phyloP scores from a whole-genome alignment of 2,797 vertebrate genomes.

The Argyrosomus regius region DNA sequence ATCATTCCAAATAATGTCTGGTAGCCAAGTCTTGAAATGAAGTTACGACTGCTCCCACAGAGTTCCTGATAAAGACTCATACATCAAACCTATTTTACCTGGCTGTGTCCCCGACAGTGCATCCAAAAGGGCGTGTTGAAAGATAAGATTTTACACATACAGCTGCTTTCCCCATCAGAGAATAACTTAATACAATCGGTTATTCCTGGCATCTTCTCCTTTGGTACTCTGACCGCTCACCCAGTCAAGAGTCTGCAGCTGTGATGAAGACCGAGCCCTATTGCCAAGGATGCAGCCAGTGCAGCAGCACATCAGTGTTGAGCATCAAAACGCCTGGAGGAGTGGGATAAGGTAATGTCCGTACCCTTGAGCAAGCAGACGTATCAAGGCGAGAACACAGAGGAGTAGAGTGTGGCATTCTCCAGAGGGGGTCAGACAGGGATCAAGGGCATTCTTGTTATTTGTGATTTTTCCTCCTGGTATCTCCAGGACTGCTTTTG shows the following conservation, averaged over 20 bases:
- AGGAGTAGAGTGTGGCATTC: constrained; percentile 52
- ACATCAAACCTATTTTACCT: constrained; percentile 55
- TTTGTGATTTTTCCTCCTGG: constrained; percentile 77
- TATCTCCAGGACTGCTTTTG: constrained; percentile 67
- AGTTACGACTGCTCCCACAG: constrained; percentile 48
- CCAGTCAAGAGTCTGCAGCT: constrained; percentile 55
- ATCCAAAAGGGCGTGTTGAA: constrained; percentile 4
- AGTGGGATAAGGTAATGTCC: constrained; percentile 71
- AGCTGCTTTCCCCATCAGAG: constrained; percentile 38
- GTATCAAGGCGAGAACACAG: constrained; percentile 59
- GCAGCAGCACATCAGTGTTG: constrained; percentile 45
- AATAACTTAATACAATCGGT: constrained; percentile 37
- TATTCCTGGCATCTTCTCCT: constrained; percentile 49
- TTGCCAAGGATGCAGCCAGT: constrained; percentile 27
- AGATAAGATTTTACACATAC: constrained; percentile 45
- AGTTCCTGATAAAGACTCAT: constrained; percentile 55
- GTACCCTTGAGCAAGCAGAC: constrained; percentile 59
- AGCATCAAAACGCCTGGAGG: constrained; percentile 56
- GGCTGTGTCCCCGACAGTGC: constrained; percentile 22
- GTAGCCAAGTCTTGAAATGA: constrained; percentile 37
- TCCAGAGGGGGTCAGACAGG: constrained; percentile 65
- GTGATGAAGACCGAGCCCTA: constrained; percentile 57
- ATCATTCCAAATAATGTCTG: constrained; percentile 43
- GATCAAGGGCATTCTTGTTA: constrained; percentile 82
- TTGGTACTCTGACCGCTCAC: constrained; percentile 53